Conservation (phyloP, 2,113 vertebrate species). For the Sturnus vulgaris region DNA sequence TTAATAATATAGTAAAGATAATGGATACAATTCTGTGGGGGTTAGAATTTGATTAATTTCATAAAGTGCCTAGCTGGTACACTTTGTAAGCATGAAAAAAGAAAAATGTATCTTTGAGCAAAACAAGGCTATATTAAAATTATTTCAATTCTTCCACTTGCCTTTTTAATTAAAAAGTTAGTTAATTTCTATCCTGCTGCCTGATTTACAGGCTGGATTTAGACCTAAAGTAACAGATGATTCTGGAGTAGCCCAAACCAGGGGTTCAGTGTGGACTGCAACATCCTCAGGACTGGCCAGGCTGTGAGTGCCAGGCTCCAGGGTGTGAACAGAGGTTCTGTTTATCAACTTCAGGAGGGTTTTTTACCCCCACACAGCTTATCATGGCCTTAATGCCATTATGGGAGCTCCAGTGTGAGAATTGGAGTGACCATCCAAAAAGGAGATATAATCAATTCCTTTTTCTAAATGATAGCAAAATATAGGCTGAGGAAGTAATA, state of each 20-base stretch:
- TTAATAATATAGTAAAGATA: neutral
- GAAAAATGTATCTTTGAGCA: neutral
- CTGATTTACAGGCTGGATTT: neutral
- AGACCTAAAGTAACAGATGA: neutral
- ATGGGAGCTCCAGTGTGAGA: neutral
- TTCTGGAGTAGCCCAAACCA: neutral
- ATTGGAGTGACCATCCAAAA: neutral
- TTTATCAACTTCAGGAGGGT: neutral
- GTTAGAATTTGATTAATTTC: neutral
- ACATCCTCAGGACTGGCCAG: neutral
- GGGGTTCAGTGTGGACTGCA: neutral
- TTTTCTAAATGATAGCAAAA: neutral
- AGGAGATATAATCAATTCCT: neutral
- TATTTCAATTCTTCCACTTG: neutral
- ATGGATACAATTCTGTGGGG: neutral
- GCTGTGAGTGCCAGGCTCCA: neutral
- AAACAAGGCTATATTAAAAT: neutral
- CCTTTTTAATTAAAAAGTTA: neutral
- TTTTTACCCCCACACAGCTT: fast-evolving
- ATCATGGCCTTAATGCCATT: neutral
- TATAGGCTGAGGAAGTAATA: neutral
- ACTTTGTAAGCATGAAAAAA: neutral
- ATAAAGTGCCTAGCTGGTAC: neutral
- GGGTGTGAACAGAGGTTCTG: neutral
- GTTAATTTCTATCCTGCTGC: neutral